phyloP scores from a whole-genome alignment of 37 sponge, comb jelly and placozoan species.

The Halisarca cf. caerulea region DNA sequence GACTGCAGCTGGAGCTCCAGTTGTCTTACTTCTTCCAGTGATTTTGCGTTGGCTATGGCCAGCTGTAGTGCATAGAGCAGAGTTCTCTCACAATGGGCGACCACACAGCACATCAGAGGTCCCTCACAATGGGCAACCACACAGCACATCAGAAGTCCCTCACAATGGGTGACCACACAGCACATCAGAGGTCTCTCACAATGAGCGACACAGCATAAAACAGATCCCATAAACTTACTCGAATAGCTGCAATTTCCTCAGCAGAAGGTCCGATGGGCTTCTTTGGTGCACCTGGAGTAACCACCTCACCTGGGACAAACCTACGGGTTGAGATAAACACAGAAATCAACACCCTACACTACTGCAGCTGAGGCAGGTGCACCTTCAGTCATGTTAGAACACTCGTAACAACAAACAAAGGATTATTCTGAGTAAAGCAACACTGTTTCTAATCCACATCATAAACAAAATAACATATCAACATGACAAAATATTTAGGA shows the following conservation, averaged over 20 bases:
- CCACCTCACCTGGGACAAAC: slow-evolving; percentile 45
- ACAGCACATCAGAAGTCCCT: background rate
- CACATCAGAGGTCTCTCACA: too few species aligned
- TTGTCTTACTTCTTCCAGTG: slow-evolving; percentile 90
- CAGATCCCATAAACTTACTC: slow-evolving; percentile 6
- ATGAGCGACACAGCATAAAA: background rate
- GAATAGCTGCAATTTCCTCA: slow-evolving; percentile 54
- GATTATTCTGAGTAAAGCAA: too few species aligned
- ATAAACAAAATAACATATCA: background rate
- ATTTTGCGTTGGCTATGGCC: slow-evolving; percentile 90
- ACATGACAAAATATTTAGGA: background rate
- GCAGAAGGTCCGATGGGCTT: slow-evolving; percentile 48
- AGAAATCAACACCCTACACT: too few species aligned
- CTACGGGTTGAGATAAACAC: too few species aligned
- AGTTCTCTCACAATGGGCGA: background rate
- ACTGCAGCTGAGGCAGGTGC: too few species aligned
- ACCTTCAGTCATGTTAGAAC: too few species aligned
- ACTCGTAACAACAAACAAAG: too few species aligned
- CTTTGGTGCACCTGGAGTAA: background rate
- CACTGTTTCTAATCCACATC: background rate
- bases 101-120: background rate
- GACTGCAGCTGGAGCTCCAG: slow-evolving; percentile 84
- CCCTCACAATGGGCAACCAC: background rate
- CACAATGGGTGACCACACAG: too few species aligned
- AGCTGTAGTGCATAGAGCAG: slow-evolving; percentile 46